Conservation (phyloP, 2,888 invertebrate species). For the Caenorhabditis zanzibari region DNA sequence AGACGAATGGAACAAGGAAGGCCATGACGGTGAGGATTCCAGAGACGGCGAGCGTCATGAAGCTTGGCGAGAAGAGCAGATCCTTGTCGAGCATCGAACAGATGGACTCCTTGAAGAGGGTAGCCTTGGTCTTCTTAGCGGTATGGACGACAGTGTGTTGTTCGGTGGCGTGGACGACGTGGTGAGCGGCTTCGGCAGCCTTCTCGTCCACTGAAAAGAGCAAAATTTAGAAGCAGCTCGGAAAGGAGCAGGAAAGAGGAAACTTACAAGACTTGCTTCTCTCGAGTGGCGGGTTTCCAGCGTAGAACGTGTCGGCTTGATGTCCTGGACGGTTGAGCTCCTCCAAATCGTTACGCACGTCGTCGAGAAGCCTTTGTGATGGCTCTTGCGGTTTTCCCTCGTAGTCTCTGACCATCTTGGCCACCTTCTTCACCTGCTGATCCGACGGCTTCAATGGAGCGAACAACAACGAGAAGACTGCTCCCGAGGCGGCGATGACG, state of each 20-base stretch:
- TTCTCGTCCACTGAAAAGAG: conserved; percentile 40
- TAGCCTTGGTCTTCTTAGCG: conserved; percentile 33
- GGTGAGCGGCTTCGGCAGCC: conserved; percentile 28
- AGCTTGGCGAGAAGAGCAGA: conserved; percentile 91
- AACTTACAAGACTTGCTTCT: conserved; percentile 60
- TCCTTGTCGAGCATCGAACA: conserved; percentile 87
- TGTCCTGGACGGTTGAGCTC: conserved; percentile 88
- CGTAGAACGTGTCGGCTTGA: conserved; percentile 92
- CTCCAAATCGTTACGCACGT: conserved; percentile 75
- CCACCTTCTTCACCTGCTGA: conserved; percentile 77
- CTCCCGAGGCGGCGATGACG: conserved; percentile 91
- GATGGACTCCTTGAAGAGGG: conserved; percentile 58
- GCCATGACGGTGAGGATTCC: conserved; percentile 96
- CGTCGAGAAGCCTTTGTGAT: conserved; percentile 71
- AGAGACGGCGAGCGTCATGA: conserved; percentile 91
- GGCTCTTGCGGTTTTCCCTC: conserved; percentile 48
- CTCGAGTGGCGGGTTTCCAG: conserved; percentile 88
- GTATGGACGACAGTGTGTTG: conserved; percentile 39
- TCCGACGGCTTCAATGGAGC: conserved; percentile 84
- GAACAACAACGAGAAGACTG: conserved; percentile 93
- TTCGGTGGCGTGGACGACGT: conserved; percentile 53
- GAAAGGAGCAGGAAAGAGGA: background rate
- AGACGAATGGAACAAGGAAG: conserved; percentile 95
- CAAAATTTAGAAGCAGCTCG: background rate
- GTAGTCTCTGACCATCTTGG: conserved; percentile 69